Evolutionary conservation across 2,113 vertebrate genomes (phyloP).

Genomic region (Centrocercus urophasianus): DNA sequence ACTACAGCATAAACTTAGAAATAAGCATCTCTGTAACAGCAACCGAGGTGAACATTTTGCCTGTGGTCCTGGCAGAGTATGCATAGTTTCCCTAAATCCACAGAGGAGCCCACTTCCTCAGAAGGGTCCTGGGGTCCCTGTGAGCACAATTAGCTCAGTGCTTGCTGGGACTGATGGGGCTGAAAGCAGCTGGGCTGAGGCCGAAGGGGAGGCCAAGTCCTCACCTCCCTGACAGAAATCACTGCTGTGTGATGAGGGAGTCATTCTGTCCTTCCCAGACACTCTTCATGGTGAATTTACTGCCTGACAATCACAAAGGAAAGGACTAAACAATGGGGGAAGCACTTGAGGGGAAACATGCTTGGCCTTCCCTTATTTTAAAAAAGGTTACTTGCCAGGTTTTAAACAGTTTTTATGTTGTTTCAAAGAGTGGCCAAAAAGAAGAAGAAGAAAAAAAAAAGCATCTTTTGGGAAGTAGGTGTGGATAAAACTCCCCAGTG

Average conservation of each 20-base stretch:
- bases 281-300: slow-evolving; percentile 42
- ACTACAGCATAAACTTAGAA: background rate
- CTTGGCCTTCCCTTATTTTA: background rate
- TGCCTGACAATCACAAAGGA: slow-evolving; percentile 8
- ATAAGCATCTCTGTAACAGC: background rate
- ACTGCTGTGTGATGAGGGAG: background rate
- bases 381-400: background rate
- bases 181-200: background rate
- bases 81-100: background rate
- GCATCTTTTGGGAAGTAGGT: background rate
- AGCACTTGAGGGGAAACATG: fast-evolving
- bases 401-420: background rate
- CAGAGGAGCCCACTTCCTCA: background rate
- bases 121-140: background rate
- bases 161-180: background rate
- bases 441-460: background rate
- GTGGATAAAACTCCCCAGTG: background rate
- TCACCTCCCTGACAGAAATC: background rate
- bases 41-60: background rate
- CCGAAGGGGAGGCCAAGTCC: background rate
- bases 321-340: background rate
- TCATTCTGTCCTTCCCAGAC: background rate
- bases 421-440: background rate
- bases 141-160: background rate
- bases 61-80: background rate